Evolutionary conservation across 1,140 invertebrate species (phyloP).

Genomic region (Drosophila kurseongensis): DNA sequence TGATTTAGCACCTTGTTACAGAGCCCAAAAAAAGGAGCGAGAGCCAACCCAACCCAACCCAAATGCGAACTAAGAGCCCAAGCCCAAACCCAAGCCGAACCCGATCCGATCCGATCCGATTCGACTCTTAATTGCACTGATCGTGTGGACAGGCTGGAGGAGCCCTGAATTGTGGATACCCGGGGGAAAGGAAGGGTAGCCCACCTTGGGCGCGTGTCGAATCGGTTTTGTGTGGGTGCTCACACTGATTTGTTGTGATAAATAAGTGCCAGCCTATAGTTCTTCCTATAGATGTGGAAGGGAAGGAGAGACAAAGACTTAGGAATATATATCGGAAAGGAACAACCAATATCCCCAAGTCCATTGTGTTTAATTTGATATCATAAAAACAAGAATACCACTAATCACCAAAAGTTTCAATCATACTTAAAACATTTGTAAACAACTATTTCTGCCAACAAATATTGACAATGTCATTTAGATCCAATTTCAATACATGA

Average conservation of each 20-base stretch:
- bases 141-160: constrained; percentile 71
- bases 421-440: too few relatives aligned
- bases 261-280: constrained; percentile 75
- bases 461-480: too few relatives aligned
- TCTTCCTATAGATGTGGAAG: not conserved
- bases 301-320: not conserved
- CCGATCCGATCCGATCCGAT: constrained; percentile 54
- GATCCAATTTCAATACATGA: too few relatives aligned
- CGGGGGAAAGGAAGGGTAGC: constrained; percentile 17
- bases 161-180: constrained; percentile 20
- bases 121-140: constrained; percentile 79
- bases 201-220: constrained; percentile 79
- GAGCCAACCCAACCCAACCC: not conserved
- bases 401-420: too few relatives aligned
- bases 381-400: not conserved
- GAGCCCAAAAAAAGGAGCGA: constrained; percentile 30
- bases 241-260: constrained; percentile 82
- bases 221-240: constrained; percentile 81
- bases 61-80: constrained; percentile 10
- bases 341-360: not conserved
- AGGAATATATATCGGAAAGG: not conserved
- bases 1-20: constrained; percentile 84
- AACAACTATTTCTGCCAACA: too few relatives aligned
- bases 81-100: constrained; percentile 24
- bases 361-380: not conserved